phyloP scores from a whole-genome alignment of 1,140 invertebrate species.

The Tetragonula clypearis region DNA sequence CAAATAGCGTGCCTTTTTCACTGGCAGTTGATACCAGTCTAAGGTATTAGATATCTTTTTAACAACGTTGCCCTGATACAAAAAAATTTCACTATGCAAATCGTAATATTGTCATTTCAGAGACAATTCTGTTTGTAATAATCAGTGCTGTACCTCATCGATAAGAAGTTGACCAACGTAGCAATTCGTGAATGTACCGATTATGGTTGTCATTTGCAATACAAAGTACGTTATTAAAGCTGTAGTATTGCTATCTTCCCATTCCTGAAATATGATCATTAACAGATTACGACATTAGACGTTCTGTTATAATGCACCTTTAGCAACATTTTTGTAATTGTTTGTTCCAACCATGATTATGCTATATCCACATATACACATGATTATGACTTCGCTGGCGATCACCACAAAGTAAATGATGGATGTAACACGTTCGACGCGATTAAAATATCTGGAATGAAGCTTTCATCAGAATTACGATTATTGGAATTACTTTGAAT shows the following conservation, averaged over 20 bases:
- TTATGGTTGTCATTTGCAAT: slow-evolving; percentile 56
- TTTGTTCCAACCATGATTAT: slow-evolving; percentile 42
- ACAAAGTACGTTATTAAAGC: slow-evolving; percentile 20
- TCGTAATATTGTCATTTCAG: no score
- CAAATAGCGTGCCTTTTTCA: slow-evolving; percentile 48
- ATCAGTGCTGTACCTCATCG: slow-evolving; percentile 45
- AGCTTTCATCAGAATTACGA: no score
- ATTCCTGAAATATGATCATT: slow-evolving; percentile 56
- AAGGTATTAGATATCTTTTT: slow-evolving; percentile 46
- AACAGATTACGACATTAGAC: no score
- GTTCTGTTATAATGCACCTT: no score
- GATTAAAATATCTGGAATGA: slow-evolving; percentile 25
- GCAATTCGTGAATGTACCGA: slow-evolving; percentile 57
- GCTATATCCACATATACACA: slow-evolving; percentile 61
- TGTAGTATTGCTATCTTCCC: slow-evolving; percentile 40
- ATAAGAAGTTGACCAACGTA: slow-evolving; percentile 62
- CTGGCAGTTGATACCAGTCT: slow-evolving; percentile 63
- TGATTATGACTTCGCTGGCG: slow-evolving; percentile 45
- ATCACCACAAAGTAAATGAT: slow-evolving; percentile 63
- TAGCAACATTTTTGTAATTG: no score
- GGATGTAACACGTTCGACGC: slow-evolving; percentile 25
- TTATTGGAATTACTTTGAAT: no score
- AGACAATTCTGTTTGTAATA: neutral
- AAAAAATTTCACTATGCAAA: neutral
- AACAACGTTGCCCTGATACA: slow-evolving; percentile 38